A percentile compares a stretch with the other conserved stretches of the same genome.
phyloP scores from a whole-genome alignment of 1,140 invertebrate genomes.

The Neocloeon triangulifer region DNA sequence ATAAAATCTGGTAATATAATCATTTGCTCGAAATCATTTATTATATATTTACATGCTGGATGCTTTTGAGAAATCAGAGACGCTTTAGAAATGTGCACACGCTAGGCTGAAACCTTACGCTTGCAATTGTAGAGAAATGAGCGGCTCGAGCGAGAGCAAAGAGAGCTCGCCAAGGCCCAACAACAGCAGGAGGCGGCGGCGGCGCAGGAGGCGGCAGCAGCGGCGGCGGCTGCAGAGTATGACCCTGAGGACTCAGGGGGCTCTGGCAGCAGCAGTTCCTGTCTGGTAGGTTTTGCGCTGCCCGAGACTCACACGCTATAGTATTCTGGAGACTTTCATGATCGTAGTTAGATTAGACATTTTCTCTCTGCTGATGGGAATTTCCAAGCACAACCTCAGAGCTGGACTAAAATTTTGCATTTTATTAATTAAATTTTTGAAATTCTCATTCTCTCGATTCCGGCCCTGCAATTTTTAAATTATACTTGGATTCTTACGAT shows the following conservation, averaged over 20 bases:
- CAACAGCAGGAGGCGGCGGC: constrained; percentile 3
- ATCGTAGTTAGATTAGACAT: too few relatives aligned
- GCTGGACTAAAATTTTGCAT: too few relatives aligned
- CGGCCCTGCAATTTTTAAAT: too few relatives aligned
- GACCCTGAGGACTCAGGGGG: background rate
- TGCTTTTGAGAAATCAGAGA: background rate
- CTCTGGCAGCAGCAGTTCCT: background rate
- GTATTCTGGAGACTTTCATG: too few relatives aligned
- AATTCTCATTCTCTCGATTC: too few relatives aligned
- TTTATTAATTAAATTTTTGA: too few relatives aligned
- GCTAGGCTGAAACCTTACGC: too few relatives aligned
- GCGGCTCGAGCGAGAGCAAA: constrained; percentile 60
- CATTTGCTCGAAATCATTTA: background rate
- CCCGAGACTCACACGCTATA: background rate
- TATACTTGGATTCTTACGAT: too few relatives aligned
- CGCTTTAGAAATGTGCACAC: too few relatives aligned
- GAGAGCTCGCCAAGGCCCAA: constrained; percentile 45
- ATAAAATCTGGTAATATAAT: too few relatives aligned
- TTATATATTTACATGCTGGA: background rate
- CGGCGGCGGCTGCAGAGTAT: background rate
- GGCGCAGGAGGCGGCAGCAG: background rate
- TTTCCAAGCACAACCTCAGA: too few relatives aligned
- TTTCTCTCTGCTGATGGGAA: too few relatives aligned
- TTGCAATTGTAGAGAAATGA: constrained; percentile 42
- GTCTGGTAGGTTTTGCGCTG: background rate